Conservation (phyloP, 2,113 vertebrate genomes). For the Neotragus pygmaeus region DNA sequence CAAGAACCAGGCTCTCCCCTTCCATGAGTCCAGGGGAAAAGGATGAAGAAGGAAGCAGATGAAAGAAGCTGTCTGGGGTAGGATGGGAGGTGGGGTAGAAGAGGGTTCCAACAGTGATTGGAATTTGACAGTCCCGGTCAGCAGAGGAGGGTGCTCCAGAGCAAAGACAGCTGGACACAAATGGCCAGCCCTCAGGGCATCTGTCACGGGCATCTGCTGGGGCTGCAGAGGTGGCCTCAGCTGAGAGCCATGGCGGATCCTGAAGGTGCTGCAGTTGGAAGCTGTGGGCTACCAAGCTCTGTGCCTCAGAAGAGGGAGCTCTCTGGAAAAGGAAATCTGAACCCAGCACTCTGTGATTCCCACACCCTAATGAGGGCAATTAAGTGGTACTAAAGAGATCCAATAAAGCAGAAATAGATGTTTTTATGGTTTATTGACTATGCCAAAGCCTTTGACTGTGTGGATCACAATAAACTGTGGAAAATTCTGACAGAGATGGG, state of each 20-base stretch:
- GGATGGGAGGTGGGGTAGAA: neutral
- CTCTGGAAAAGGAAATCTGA: neutral
- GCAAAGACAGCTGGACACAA: neutral
- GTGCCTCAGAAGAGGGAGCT: neutral
- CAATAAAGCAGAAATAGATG: no score
- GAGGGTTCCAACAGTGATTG: neutral
- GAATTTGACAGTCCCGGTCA: rapidly evolving
- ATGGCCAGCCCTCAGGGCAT: neutral
- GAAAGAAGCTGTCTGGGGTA: rapidly evolving
- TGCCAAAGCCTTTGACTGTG: no score
- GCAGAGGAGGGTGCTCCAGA: rapidly evolving
- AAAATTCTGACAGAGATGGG: no score
- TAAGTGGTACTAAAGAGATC: neutral
- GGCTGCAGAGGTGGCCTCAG: neutral
- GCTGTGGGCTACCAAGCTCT: neutral
- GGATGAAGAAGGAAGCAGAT: neutral
- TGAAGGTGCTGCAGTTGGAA: rapidly evolving
- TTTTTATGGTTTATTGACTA: no score
- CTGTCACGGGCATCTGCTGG: rapidly evolving
- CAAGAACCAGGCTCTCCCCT: neutral
- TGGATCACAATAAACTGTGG: no score
- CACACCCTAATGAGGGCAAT: neutral
- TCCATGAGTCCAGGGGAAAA: neutral
- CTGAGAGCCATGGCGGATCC: neutral
- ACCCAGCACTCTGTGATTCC: neutral